A percentile compares a stretch with the other conserved stretches of the same genome.
Conservation (phyloP, 2,113 vertebrate genomes). For the Anser brachyrhynchus region DNA sequence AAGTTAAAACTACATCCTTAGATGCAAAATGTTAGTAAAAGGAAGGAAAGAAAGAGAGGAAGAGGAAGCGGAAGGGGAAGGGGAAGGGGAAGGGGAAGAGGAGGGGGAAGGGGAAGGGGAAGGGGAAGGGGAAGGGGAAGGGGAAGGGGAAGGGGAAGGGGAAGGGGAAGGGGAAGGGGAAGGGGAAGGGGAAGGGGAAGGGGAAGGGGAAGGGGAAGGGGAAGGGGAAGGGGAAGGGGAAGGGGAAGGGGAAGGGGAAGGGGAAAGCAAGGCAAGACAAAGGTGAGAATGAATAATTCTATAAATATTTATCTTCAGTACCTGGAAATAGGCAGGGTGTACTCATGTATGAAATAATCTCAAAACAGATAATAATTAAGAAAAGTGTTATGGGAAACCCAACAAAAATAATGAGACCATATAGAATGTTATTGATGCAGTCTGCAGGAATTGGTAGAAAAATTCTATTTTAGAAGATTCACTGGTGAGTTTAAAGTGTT, state of each 20-base stretch:
- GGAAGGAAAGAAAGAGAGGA: not conserved
- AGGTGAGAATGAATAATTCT: not conserved
- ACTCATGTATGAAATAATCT: not conserved
- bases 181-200: no score
- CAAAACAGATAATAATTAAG: not conserved
- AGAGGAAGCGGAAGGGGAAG: no score
- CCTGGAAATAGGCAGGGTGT: not conserved
- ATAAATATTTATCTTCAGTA: not conserved
- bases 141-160: no score
- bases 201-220: no score
- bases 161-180: no score
- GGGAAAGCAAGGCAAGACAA: not conserved
- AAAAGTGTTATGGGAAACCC: not conserved
- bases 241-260: no score
- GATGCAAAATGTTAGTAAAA: not conserved
- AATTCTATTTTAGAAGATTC: not conserved
- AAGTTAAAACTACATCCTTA: not conserved
- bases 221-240: no score
- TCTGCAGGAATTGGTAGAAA: not conserved
- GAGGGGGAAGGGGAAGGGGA: no score
- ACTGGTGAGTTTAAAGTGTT: not conserved
- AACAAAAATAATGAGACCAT: not conserved
- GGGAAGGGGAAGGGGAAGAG: no score
- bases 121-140: no score
- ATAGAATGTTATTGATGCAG: not conserved